Conservation (phyloP, 2,888 invertebrate genomes). For the Catonia carolina region DNA sequence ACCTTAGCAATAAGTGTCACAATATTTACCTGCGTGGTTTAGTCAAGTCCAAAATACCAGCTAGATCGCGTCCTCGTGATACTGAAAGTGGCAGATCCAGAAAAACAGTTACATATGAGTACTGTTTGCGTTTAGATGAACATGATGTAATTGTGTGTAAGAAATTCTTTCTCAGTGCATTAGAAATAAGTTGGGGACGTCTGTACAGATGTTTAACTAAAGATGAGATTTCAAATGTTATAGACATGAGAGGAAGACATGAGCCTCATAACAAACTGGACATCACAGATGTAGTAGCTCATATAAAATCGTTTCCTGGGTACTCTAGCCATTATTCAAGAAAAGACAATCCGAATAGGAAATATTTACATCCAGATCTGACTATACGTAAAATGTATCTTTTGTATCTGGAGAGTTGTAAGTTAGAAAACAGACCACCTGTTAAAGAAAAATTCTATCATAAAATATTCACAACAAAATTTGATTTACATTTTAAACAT, state of each 20-base stretch:
- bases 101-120: constrained; percentile 6
- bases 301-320: constrained; percentile 14
- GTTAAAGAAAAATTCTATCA: too few relatives aligned
- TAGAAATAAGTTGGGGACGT: constrained; percentile 4
- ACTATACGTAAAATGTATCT: constrained; percentile 6
- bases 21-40: not conserved
- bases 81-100: not conserved
- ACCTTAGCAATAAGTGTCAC: too few relatives aligned
- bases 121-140: not conserved
- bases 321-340: constrained; percentile 11
- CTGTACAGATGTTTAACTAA: constrained; percentile 11
- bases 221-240: not conserved
- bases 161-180: not conserved
- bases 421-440: too few relatives aligned
- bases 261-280: not conserved
- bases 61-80: constrained; percentile 4
- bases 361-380: constrained; percentile 7
- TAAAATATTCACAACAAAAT: constrained; percentile 9
- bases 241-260: constrained; percentile 1
- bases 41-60: not conserved
- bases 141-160: not conserved
- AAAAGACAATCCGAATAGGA: constrained; percentile 3
- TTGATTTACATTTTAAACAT: constrained; percentile 11
- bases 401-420: constrained; percentile 10
- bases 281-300: not conserved